Evolutionary conservation across 2,797 vertebrate genomes (phyloP).

Genomic region (Parambassis ranga): DNA sequence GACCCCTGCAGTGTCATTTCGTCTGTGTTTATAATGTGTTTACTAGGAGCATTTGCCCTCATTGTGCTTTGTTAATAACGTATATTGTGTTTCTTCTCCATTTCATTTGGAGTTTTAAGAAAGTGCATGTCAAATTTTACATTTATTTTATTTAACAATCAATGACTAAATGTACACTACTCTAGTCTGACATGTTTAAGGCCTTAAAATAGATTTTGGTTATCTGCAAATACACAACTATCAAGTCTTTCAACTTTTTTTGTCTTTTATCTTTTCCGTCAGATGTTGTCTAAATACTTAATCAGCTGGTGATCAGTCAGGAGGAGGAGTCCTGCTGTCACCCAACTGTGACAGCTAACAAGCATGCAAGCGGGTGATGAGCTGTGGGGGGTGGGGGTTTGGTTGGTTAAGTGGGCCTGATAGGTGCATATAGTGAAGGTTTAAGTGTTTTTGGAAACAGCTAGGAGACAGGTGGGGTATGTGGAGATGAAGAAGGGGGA

Average conservation of each 20-base stretch:
- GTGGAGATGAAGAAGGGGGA: constrained; percentile 17
- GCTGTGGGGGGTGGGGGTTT: constrained; percentile 18
- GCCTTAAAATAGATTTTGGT: neutral
- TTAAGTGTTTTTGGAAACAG: constrained; percentile 35
- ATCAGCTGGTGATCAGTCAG: constrained; percentile 25
- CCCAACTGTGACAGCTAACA: constrained; percentile 36
- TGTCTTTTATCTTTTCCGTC: constrained; percentile 7
- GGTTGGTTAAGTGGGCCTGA: constrained; percentile 28
- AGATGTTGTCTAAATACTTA: constrained; percentile 18
- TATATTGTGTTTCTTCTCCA: neutral
- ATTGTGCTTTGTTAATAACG: constrained; percentile 17
- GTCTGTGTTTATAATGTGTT: constrained; percentile 22
- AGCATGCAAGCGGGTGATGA: constrained; percentile 40
- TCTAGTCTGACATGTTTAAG: neutral
- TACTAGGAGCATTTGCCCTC: constrained; percentile 2
- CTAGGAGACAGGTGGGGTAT: constrained; percentile 46
- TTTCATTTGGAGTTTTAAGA: neutral
- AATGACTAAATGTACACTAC: no score
- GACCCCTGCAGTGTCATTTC: constrained; percentile 22
- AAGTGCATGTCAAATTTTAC: neutral
- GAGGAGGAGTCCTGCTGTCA: constrained; percentile 36
- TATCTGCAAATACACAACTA: neutral
- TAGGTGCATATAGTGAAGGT: constrained; percentile 21
- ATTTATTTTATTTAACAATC: neutral
- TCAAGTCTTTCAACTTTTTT: neutral